Conservation (phyloP, 2,888 invertebrate genomes). For the Labia minor region DNA sequence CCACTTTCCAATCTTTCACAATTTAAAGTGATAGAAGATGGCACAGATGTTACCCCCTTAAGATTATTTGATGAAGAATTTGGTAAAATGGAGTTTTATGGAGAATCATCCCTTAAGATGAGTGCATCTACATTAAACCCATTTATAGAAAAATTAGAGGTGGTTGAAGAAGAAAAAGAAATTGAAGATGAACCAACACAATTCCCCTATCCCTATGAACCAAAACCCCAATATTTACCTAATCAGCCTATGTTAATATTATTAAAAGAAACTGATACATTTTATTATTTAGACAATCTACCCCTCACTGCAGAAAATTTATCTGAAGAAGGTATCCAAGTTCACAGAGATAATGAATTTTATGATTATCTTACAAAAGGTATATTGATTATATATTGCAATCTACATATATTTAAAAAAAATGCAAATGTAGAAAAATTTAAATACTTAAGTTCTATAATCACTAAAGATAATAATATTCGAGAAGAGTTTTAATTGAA, state of each 20-base stretch:
- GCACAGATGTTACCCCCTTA: background rate
- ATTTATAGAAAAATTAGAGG: background rate
- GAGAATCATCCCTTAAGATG: background rate
- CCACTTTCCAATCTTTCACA: background rate
- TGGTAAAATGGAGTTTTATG: background rate
- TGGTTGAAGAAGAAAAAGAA: background rate
- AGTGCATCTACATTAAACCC: background rate
- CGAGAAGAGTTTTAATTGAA: too few species aligned
- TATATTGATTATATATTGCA: background rate
- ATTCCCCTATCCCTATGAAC: background rate
- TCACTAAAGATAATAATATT: too few species aligned
- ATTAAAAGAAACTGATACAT: constrained; percentile 56
- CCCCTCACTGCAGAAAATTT: constrained; percentile 51
- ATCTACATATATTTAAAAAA: constrained; percentile 19
- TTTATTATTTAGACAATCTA: constrained; percentile 51
- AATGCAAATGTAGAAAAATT: constrained; percentile 13
- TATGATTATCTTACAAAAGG: constrained; percentile 40
- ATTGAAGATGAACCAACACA: background rate
- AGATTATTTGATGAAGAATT: background rate
- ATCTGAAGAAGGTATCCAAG: constrained; percentile 44
- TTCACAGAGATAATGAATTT: constrained; percentile 51
- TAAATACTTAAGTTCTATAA: too few species aligned
- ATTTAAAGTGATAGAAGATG: background rate
- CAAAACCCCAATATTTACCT: background rate
- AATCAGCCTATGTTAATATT: constrained; percentile 34